A percentile compares a stretch with the other conserved stretches of the same genome.
phyloP scores from a whole-genome alignment of 2,888 invertebrate genomes.

The Vanessa cardui region DNA sequence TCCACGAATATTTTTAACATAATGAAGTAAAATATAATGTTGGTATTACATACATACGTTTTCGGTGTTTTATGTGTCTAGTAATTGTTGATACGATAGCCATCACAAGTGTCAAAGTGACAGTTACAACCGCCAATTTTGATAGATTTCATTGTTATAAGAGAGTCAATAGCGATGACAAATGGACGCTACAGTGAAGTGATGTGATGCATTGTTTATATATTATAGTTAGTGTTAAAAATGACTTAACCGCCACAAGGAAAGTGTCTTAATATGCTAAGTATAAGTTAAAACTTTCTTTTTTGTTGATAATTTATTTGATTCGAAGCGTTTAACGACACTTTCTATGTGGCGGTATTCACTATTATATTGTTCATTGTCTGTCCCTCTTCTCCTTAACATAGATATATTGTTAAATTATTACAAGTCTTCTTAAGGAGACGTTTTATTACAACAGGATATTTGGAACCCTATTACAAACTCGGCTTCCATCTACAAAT shows the following conservation, averaged over 20 bases:
- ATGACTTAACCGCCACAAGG: slow-evolving; percentile 7
- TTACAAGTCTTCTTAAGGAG: background rate
- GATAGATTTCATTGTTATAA: slow-evolving; percentile 7
- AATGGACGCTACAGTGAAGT: slow-evolving; percentile 28
- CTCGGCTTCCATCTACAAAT: too few relatives aligned
- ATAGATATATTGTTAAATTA: slow-evolving; percentile 7
- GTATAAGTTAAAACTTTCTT: background rate
- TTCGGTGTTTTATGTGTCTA: slow-evolving; percentile 1
- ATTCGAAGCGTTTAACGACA: background rate
- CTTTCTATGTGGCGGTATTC: background rate
- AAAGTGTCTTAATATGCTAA: background rate
- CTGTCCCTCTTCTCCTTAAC: background rate
- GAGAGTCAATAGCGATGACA: slow-evolving; percentile 4
- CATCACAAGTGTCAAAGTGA: background rate
- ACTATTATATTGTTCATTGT: slow-evolving; percentile 6
- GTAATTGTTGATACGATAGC: background rate
- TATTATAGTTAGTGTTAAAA: slow-evolving; percentile 23
- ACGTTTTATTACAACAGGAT: too few relatives aligned
- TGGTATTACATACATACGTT: background rate
- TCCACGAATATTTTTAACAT: background rate
- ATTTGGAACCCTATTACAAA: too few relatives aligned
- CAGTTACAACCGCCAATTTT: background rate
- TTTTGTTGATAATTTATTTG: slow-evolving; percentile 5
- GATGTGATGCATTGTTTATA: slow-evolving; percentile 28
- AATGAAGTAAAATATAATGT: background rate